phyloP scores from a whole-genome alignment of 2,888 invertebrate genomes.

The Sminthurinus aureus region DNA sequence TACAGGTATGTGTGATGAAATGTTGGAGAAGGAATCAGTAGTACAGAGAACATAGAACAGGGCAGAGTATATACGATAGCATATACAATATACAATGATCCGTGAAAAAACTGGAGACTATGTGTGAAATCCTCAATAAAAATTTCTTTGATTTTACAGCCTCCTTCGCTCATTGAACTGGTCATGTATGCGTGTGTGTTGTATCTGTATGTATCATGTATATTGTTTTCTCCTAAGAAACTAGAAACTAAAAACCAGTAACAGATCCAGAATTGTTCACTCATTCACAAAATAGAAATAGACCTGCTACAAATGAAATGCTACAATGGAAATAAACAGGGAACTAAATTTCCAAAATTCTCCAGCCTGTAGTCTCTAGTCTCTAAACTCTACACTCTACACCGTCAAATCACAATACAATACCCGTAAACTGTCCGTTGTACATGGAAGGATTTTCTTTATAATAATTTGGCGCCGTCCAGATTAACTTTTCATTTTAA shows the following conservation, averaged over 20 bases:
- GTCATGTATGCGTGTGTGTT: too few species aligned
- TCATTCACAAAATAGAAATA: slow-evolving; percentile 6
- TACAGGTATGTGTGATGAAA: not conserved
- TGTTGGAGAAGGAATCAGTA: not conserved
- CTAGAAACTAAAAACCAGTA: not conserved
- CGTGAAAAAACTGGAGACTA: slow-evolving; percentile 21
- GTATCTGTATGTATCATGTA: too few species aligned
- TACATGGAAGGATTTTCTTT: slow-evolving; percentile 7
- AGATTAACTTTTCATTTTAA: slow-evolving; percentile 10
- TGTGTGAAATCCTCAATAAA: slow-evolving; percentile 38
- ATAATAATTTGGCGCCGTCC: not conserved
- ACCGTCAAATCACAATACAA: not conserved
- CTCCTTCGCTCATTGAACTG: not conserved
- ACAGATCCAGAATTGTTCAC: slow-evolving; percentile 11
- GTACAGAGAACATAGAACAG: not conserved
- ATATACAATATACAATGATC: too few species aligned
- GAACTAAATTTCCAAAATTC: too few species aligned
- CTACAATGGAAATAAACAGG: not conserved
- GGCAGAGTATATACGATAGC: too few species aligned
- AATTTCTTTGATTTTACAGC: slow-evolving; percentile 25
- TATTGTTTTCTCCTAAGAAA: too few species aligned
- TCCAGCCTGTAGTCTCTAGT: too few species aligned
- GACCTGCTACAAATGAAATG: not conserved
- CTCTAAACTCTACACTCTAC: too few species aligned
- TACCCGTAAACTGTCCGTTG: not conserved